These are phyloP conservation scores for Leptinotarsa texana DNA, from an alignment of 1,140 invertebrate genomes.

Conservation along the genomic window DNA sequence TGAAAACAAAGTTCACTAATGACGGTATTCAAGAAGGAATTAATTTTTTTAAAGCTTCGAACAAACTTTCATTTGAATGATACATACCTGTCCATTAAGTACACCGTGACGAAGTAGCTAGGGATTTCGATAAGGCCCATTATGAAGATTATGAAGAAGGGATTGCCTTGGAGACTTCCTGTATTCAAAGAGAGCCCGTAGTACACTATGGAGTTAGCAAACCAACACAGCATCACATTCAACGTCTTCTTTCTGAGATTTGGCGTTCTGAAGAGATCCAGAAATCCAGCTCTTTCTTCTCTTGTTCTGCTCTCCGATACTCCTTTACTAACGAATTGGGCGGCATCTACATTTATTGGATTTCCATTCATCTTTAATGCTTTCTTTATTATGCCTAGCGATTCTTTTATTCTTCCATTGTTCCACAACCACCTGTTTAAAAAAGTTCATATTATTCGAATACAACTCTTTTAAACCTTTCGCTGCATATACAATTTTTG, in stretches of 20 bases:
- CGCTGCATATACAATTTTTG: too few species aligned
- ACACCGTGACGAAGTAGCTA: slow-evolving; percentile 72
- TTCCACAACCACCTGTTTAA: slow-evolving; percentile 70
- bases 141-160: slow-evolving; percentile 80
- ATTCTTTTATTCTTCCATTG: slow-evolving; percentile 71
- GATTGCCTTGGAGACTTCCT: slow-evolving; percentile 78
- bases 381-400: slow-evolving; percentile 72
- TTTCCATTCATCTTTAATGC: slow-evolving; percentile 72
- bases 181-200: slow-evolving; percentile 84
- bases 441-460: neutral
- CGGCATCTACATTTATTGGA: slow-evolving; percentile 64
- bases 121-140: slow-evolving; percentile 82
- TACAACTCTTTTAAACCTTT: too few species aligned
- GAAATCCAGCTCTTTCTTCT: slow-evolving; percentile 58
- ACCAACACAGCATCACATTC: slow-evolving; percentile 84
- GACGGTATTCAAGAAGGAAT: too few species aligned
- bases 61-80: neutral
- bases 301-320: slow-evolving; percentile 41
- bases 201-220: slow-evolving; percentile 85
- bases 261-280: slow-evolving; percentile 78
- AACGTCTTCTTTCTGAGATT: slow-evolving; percentile 78
- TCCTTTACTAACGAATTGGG: slow-evolving; percentile 63
- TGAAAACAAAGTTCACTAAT: too few species aligned
- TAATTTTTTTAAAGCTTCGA: too few species aligned
- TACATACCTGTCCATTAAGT: slow-evolving; percentile 65